Percentiles rank a stretch among this genome's conserved stretches.
phyloP scores from a whole-genome alignment of 1,140 invertebrate species.

The Tetraneura akinire region DNA sequence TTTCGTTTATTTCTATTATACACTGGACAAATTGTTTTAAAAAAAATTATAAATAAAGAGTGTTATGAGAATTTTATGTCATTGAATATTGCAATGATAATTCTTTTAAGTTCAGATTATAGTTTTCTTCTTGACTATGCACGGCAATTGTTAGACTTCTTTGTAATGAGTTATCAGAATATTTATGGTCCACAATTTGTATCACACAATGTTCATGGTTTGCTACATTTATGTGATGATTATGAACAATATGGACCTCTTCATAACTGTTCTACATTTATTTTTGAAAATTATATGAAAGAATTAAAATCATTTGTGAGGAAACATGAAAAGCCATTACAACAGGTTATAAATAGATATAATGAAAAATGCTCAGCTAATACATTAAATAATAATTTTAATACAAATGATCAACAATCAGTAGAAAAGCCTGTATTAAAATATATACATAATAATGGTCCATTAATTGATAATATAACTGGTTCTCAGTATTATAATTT shows the following conservation, averaged over 20 bases:
- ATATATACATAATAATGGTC: constrained; percentile 1
- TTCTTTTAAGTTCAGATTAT: constrained; percentile 2
- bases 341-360: too few relatives aligned
- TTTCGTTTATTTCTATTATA: too few relatives aligned
- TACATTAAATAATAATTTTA: neutral
- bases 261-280: neutral
- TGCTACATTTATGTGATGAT: constrained; percentile 9
- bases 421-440: neutral
- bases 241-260: neutral
- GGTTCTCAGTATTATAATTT: neutral
- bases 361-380: neutral
- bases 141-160: neutral
- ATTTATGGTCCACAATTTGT: neutral
- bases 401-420: neutral
- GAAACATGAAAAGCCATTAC: too few relatives aligned
- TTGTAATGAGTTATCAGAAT: neutral
- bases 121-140: neutral
- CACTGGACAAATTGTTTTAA: too few relatives aligned
- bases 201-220: constrained; percentile 1
- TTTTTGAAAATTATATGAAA: too few relatives aligned
- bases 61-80: neutral
- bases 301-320: too few relatives aligned
- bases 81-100: constrained; percentile 2
- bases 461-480: neutral
- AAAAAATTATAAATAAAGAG: neutral